These are phyloP conservation scores for Drosophila azteca DNA, from an alignment of 1,140 invertebrate genomes.

Conservation along the genomic window DNA sequence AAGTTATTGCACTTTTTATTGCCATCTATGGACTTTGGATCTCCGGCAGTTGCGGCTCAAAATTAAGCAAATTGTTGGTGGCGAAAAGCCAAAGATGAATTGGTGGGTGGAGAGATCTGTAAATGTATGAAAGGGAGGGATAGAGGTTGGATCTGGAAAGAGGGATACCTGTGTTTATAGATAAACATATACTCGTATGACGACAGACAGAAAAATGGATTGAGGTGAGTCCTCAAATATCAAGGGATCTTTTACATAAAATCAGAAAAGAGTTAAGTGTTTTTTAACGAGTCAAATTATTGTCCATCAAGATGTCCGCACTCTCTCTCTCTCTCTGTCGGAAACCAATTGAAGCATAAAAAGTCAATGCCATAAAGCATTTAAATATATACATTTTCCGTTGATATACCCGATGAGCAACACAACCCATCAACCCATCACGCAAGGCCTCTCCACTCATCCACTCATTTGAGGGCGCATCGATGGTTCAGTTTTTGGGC, in stretches of 20 bases:
- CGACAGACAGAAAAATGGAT: too few species aligned
- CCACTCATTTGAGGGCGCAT: slow-evolving; percentile 11
- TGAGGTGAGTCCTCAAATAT: neutral
- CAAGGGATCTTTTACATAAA: too few species aligned
- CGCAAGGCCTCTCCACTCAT: slow-evolving; percentile 27
- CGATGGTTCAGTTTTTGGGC: slow-evolving; percentile 25
- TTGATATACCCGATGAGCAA: slow-evolving; percentile 5
- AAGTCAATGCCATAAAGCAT: slow-evolving; percentile 15
- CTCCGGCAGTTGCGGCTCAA: slow-evolving; percentile 58
- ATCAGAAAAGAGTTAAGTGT: slow-evolving; percentile 26
- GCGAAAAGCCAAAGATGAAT: slow-evolving; percentile 35
- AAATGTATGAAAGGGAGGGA: slow-evolving; percentile 9
- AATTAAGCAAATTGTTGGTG: slow-evolving; percentile 50
- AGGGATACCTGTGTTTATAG: too few species aligned
- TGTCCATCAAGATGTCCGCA: slow-evolving; percentile 73
- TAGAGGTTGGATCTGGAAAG: neutral
- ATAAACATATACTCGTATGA: too few species aligned
- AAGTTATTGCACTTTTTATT: slow-evolving; percentile 65
- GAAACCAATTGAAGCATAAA: slow-evolving; percentile 17
- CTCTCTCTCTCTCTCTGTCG: slow-evolving; percentile 7
- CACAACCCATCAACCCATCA: slow-evolving; percentile 13
- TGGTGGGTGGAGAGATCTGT: slow-evolving; percentile 20
- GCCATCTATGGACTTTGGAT: slow-evolving; percentile 19
- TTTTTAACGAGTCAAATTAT: slow-evolving; percentile 49
- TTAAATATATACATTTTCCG: slow-evolving; percentile 24